These are phyloP conservation scores for Colinus virginianus DNA, from an alignment of 2,113 vertebrate species.

Conservation along the genomic window DNA sequence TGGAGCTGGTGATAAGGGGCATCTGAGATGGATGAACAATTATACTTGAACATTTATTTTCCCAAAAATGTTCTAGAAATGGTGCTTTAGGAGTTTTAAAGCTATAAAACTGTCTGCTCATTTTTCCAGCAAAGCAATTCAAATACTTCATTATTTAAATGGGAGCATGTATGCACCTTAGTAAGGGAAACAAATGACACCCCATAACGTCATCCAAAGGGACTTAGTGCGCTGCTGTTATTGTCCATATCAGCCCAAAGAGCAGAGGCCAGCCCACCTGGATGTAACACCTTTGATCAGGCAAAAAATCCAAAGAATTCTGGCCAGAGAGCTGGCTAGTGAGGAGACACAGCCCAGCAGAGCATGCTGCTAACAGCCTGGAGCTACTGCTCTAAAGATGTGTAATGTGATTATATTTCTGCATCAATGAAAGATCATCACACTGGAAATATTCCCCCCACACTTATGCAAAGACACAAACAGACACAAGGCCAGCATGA, in stretches of 20 bases:
- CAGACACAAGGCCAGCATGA: not conserved
- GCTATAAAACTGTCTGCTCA: not conserved
- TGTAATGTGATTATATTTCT: constrained; percentile 47
- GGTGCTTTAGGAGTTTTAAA: not conserved
- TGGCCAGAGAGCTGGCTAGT: not conserved
- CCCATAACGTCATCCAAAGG: not conserved
- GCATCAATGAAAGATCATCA: constrained; percentile 30
- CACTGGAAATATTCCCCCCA: constrained; percentile 10
- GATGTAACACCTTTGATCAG: not conserved
- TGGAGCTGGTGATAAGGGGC: not conserved
- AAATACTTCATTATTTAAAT: not conserved
- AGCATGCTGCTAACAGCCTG: rapidly evolving
- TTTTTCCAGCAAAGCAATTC: not conserved
- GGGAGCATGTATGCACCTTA: not conserved
- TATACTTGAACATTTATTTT: not conserved
- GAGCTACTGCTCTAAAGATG: not conserved
- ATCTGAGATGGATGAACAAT: not conserved
- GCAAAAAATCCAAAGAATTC: not conserved
- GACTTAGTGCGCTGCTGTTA: not conserved
- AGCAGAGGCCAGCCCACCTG: not conserved
- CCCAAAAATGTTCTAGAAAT: not conserved
- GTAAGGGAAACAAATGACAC: not conserved
- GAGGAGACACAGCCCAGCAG: not conserved
- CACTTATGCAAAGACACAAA: constrained; percentile 49
- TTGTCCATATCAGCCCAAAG: not conserved